Percentiles rank a stretch among this genome's conserved stretches.
Conservation (phyloP, 1,140 invertebrate genomes). For the Drosophila subobscura region DNA sequence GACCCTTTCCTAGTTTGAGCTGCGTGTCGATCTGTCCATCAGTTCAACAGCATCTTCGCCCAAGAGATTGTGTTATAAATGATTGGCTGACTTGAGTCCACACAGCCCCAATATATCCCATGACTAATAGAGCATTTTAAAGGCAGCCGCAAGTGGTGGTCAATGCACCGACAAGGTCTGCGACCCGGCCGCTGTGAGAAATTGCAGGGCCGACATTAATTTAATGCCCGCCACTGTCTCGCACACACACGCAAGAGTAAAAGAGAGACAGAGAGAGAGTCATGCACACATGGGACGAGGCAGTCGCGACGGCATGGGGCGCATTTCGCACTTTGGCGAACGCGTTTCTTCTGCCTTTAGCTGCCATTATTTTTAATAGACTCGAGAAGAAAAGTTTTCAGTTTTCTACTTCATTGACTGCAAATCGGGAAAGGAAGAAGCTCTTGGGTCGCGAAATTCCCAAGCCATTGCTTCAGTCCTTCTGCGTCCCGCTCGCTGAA, state of each 20-base stretch:
- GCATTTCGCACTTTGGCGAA: conserved; percentile 55
- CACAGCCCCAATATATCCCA: not conserved
- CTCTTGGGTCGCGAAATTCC: conserved; percentile 29
- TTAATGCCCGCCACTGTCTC: conserved; percentile 53
- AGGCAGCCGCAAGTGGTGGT: conserved; percentile 44
- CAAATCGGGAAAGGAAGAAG: conserved; percentile 72
- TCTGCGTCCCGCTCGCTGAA: not conserved
- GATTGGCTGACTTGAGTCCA: too few species aligned
- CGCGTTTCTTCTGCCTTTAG: conserved; percentile 52
- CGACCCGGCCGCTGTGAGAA: conserved; percentile 43
- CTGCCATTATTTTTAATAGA: conserved; percentile 81
- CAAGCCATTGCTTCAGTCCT: conserved; percentile 2
- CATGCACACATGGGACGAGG: conserved; percentile 6
- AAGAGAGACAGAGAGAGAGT: not conserved
- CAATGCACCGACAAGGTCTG: conserved; percentile 47
- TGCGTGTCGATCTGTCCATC: too few species aligned
- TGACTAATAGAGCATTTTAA: conserved; percentile 28
- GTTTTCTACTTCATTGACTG: conserved; percentile 81
- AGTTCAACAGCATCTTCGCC: too few species aligned
- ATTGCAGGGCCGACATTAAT: conserved; percentile 57
- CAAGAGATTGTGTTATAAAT: too few species aligned
- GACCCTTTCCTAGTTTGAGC: too few species aligned
- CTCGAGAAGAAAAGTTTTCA: conserved; percentile 79
- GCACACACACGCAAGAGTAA: conserved; percentile 24
- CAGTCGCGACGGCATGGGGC: conserved; percentile 37